Conservation (phyloP, 2,797 vertebrate genomes). For the Gila robusta region DNA sequence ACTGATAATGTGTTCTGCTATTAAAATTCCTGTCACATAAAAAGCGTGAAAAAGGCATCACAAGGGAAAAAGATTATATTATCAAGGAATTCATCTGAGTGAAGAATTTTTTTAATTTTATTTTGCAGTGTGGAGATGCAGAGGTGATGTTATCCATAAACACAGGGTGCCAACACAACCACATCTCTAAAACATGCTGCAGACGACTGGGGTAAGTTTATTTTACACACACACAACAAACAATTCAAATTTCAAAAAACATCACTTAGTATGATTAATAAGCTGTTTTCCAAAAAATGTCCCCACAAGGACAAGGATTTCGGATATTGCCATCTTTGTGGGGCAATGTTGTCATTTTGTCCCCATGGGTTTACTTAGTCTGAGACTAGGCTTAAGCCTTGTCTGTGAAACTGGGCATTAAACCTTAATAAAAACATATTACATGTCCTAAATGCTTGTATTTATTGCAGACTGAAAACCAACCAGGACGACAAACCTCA, state of each 20-base stretch:
- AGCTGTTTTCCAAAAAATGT: no score
- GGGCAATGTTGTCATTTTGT: no score
- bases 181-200: constrained; percentile 88
- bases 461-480: constrained; percentile 72
- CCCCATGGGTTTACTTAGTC: no score
- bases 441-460: constrained; percentile 39
- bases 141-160: constrained; percentile 86
- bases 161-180: constrained; percentile 87
- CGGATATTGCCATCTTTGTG: no score
- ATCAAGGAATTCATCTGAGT: not conserved
- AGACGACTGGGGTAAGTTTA: constrained; percentile 86
- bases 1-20: constrained; percentile 23
- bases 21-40: not conserved
- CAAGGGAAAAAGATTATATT: no score
- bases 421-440: not conserved
- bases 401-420: no score
- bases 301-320: no score
- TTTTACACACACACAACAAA: constrained; percentile 1
- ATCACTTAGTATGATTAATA: no score
- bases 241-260: no score
- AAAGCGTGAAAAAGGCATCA: not conserved
- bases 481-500: constrained; percentile 62
- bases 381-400: no score
- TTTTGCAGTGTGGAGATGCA: constrained; percentile 84
- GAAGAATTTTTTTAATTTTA: constrained; percentile 37